A percentile compares a stretch with the other conserved stretches of the same genome.
phyloP scores from a whole-genome alignment of 2,797 vertebrate genomes.

The Pangasius macronema region DNA sequence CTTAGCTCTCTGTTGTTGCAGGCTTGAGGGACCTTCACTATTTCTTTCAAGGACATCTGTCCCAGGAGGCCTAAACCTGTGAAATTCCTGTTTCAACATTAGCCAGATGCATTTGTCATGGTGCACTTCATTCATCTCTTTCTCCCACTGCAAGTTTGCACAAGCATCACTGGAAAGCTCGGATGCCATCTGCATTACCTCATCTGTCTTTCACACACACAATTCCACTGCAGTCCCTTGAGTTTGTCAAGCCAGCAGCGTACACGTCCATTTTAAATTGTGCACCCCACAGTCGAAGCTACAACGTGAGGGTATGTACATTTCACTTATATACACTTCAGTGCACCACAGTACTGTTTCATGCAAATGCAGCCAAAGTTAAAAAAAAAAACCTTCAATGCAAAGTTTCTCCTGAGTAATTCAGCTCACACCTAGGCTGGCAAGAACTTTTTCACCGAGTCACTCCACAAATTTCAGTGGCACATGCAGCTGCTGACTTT shows the following conservation, averaged over 20 bases:
- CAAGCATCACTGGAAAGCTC: slow-evolving; percentile 9
- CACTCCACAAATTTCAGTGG: neutral
- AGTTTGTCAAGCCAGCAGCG: neutral
- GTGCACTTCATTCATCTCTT: slow-evolving; percentile 15
- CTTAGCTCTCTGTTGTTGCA: slow-evolving; percentile 18
- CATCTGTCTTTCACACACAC: neutral
- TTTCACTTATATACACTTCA: neutral
- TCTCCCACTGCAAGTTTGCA: slow-evolving; percentile 14
- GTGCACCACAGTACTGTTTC: neutral
- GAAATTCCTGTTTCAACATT: neutral
- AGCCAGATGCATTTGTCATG: slow-evolving; percentile 14
- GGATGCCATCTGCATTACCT: slow-evolving; percentile 20
- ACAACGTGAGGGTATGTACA: neutral
- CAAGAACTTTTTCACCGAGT: slow-evolving; percentile 11
- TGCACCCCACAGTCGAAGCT: neutral
- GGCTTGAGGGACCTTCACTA: slow-evolving; percentile 6
- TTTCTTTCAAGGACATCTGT: slow-evolving; percentile 26
- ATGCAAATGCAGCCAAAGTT: neutral
- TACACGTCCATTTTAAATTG: neutral
- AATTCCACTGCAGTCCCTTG: neutral
- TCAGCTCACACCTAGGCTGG: neutral
- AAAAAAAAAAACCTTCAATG: neutral
- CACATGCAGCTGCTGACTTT: neutral
- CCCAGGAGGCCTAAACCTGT: neutral
- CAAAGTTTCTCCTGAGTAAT: neutral